phyloP scores from a whole-genome alignment of 2,797 vertebrate genomes.

The Danio choprae region DNA sequence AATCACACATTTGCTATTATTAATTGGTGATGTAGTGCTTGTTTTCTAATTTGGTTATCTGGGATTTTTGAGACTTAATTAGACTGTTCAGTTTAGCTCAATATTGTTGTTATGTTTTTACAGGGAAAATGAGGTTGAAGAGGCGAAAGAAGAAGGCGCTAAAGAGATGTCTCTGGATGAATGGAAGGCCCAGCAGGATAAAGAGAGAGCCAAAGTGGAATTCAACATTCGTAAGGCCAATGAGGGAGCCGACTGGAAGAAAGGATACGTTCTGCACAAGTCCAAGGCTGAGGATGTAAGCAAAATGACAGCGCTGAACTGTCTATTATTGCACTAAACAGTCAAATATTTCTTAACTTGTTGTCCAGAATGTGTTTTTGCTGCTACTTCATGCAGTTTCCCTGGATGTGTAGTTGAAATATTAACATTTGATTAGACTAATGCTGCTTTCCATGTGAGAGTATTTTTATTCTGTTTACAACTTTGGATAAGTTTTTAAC shows the following conservation, averaged over 20 bases:
- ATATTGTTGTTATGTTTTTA: slow-evolving; percentile 55
- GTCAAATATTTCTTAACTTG: too few species aligned
- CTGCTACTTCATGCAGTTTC: too few species aligned
- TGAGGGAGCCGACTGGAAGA: slow-evolving; percentile 96
- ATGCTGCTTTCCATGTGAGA: too few species aligned
- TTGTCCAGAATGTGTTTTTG: too few species aligned
- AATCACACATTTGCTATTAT: neutral
- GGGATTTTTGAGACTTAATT: neutral
- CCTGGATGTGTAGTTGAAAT: too few species aligned
- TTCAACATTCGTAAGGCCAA: slow-evolving; percentile 99
- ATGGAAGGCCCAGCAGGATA: slow-evolving; percentile 98
- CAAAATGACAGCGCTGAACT: slow-evolving; percentile 38
- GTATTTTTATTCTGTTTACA: too few species aligned
- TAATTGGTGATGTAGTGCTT: neutral
- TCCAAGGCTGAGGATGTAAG: slow-evolving; percentile 94
- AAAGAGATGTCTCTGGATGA: slow-evolving; percentile 99
- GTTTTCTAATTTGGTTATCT: neutral
- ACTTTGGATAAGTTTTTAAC: too few species aligned
- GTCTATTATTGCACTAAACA: too few species aligned
- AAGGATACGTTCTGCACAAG: slow-evolving; percentile 97
- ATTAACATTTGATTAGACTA: too few species aligned
- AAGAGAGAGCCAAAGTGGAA: slow-evolving; percentile 95
- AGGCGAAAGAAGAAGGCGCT: slow-evolving; percentile 95
- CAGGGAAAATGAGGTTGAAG: slow-evolving; percentile 97
- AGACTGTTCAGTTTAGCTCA: neutral